These are phyloP conservation scores for Petrocephalus sullivani DNA, from an alignment of 2,797 vertebrate species.

Conservation along the genomic window DNA sequence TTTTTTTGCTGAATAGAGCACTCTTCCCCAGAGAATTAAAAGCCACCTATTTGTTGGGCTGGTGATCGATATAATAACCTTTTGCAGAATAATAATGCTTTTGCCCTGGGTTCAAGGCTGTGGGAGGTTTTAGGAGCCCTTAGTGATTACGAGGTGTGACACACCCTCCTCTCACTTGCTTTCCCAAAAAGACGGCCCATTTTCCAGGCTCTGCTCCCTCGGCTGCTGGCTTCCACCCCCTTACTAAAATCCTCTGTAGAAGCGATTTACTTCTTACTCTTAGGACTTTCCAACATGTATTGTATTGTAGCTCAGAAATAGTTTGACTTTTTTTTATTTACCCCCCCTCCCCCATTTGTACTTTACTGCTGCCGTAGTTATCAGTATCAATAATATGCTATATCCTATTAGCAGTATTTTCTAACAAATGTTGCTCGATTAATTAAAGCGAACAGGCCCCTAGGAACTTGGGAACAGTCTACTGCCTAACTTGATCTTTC, in stretches of 20 bases:
- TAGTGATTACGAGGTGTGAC: background rate
- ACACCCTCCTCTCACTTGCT: background rate
- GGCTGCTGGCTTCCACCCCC: background rate
- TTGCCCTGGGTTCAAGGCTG: background rate
- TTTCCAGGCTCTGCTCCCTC: background rate
- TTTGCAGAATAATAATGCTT: background rate
- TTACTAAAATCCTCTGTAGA: background rate
- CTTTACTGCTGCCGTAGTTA: background rate
- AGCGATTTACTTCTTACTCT: background rate
- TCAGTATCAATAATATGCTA: too few species aligned
- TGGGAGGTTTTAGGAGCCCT: background rate
- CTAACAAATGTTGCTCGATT: background rate
- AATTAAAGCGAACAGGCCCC: background rate
- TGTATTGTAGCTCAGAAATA: background rate
- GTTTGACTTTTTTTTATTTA: background rate
- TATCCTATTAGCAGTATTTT: background rate
- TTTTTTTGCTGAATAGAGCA: background rate
- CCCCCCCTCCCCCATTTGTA: background rate
- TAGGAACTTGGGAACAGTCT: background rate
- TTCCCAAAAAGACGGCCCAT: background rate
- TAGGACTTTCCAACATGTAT: background rate
- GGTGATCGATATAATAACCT: background rate
- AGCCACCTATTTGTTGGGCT: background rate
- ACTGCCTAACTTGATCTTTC: background rate
- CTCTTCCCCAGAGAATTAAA: background rate